Conservation (phyloP, 2,888 invertebrate species). For the Hymenopus coronatus region DNA sequence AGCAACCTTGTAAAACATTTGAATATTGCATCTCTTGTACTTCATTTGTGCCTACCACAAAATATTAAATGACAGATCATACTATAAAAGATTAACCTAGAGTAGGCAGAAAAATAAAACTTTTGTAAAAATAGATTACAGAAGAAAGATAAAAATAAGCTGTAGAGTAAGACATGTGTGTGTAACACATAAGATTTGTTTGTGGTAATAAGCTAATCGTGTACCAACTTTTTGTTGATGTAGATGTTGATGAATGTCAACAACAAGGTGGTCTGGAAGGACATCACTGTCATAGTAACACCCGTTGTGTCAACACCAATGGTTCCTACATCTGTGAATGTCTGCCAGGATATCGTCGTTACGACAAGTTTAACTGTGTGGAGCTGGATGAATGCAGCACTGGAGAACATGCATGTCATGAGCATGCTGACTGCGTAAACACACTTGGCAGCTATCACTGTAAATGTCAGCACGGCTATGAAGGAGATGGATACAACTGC, state of each 20-base stretch:
- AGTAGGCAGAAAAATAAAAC: too few relatives aligned
- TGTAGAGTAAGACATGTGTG: too few relatives aligned
- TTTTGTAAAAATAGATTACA: too few relatives aligned
- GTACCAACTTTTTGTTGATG: constrained; percentile 35
- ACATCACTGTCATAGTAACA: constrained; percentile 83
- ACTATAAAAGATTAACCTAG: too few relatives aligned
- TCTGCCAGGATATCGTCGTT: constrained; percentile 70
- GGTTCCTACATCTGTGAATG: constrained; percentile 85
- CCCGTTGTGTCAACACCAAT: constrained; percentile 75
- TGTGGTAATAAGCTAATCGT: not conserved
- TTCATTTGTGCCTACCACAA: too few relatives aligned
- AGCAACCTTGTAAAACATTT: too few relatives aligned
- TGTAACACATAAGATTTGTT: not conserved
- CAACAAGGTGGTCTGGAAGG: constrained; percentile 73
- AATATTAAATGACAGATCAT: too few relatives aligned
- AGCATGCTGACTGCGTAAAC: constrained; percentile 75
- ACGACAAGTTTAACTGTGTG: constrained; percentile 76
- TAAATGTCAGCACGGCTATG: constrained; percentile 67
- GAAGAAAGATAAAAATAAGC: too few relatives aligned
- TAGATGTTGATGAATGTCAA: constrained; percentile 85
- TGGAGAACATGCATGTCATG: constrained; percentile 70
- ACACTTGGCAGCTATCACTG: constrained; percentile 80
- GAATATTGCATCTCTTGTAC: too few relatives aligned
- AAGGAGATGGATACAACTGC: constrained; percentile 76
- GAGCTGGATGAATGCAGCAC: constrained; percentile 78